A percentile compares a stretch with the other conserved stretches of the same genome.
phyloP scores from a whole-genome alignment of 2,888 invertebrate genomes.

The Aphidius colemani region DNA sequence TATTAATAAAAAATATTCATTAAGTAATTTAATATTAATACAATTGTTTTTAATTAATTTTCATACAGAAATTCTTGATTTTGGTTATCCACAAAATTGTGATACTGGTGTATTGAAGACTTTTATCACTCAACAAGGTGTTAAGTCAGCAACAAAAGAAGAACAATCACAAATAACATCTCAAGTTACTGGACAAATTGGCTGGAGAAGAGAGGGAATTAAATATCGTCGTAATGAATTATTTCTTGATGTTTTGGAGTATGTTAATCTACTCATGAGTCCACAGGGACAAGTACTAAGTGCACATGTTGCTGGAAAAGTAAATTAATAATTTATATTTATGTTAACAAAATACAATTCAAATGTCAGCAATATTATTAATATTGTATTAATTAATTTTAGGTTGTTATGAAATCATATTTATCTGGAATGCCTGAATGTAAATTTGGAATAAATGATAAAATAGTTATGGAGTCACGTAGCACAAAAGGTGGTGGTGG shows the following conservation, averaged over 20 bases:
- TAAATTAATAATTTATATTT: slow-evolving; percentile 28
- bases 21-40: slow-evolving; percentile 11
- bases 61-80: slow-evolving; percentile 73
- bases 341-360: neutral
- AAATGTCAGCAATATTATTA: slow-evolving; percentile 67
- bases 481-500: slow-evolving; percentile 70
- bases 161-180: slow-evolving; percentile 99
- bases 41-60: slow-evolving; percentile 4
- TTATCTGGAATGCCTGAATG: slow-evolving; percentile 99
- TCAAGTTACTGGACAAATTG: slow-evolving; percentile 96
- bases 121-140: slow-evolving; percentile 99
- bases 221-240: slow-evolving; percentile 98
- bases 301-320: slow-evolving; percentile 97
- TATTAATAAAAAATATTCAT: neutral
- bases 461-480: slow-evolving; percentile 97
- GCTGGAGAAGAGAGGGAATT: slow-evolving; percentile 98
- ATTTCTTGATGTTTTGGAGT: slow-evolving; percentile 97
- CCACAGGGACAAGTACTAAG: slow-evolving; percentile 99
- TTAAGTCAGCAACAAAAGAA: slow-evolving; percentile 98
- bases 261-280: slow-evolving; percentile 98
- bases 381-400: slow-evolving; percentile 17
- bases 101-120: slow-evolving; percentile 99
- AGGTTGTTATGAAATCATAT: slow-evolving; percentile 99
- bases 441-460: slow-evolving; percentile 99
- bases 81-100: slow-evolving; percentile 99